Evolutionary conservation across 2,797 vertebrate genomes (phyloP), one percentile per base, ranked within the genome.

Genomic region (Dermochelys coriacea): DNA sequence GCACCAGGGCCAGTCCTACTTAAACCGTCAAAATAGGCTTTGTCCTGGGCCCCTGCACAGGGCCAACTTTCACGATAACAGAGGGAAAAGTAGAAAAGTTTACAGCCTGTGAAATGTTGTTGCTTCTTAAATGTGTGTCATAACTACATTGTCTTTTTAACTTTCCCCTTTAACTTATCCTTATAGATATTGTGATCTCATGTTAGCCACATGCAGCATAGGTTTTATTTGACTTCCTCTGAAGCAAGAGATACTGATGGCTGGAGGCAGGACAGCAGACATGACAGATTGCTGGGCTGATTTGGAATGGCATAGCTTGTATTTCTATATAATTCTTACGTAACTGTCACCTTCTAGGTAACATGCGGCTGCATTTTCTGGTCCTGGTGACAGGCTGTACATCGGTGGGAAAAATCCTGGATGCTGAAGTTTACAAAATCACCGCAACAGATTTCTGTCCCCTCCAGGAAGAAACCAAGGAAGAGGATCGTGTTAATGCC

Each of bases 341-440:
- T 95, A 93, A 94, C 82, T 96, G 0, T 98, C 88, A 15, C 79
- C 83, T 97, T 97, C 57, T 88, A 98, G 98, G 98, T 94, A 98
- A 95, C 41, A 0, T 86, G 45, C 93, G 92, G 52, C 97, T 98
- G 95, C 97, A 98, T 95, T 98, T 98, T 95, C 97, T 98, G 97
- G 98, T 98, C 80, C 84, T 98, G 96, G 98, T 98, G 96, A 98
- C 98, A 29, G 98, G 98, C 95, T 98, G 98, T 95, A 96, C 97
- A 0, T 98, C 98, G 0, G 98, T 98, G 94, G 98, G 98, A 94
- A 98, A 98, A 96, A 98, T 98, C 85, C 98, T 98, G 83, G 98
- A 98, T 1, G 96, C 98, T 4, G 98, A 98, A 95, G 98, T 98
- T 97, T 98, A 98, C 97, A 98, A 98, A 94, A 98, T 98, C 96